Evolutionary conservation across 1,140 invertebrate species (phyloP).

Genomic region (Pseudomyrmex flavicornis): DNA sequence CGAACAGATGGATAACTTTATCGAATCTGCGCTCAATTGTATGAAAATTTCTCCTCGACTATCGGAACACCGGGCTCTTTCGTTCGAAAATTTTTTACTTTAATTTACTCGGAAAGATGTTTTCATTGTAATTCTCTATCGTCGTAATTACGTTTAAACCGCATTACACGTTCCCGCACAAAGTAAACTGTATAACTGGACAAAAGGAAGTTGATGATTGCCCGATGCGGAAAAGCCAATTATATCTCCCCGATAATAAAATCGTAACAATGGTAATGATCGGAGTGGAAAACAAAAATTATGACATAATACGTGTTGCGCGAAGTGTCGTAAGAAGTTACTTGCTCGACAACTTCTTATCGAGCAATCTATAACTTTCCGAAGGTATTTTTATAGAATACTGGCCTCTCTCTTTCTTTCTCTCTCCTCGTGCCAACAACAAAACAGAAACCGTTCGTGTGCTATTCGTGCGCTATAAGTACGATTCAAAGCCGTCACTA

Average conservation of each 20-base stretch:
- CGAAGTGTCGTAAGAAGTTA: slow-evolving; percentile 6
- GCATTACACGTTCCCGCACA: background rate
- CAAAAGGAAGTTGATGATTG: background rate
- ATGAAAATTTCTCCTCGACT: slow-evolving; percentile 33
- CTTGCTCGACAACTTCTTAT: slow-evolving; percentile 14
- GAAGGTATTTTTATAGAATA: slow-evolving; percentile 44
- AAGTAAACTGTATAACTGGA: background rate
- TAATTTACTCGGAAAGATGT: slow-evolving; percentile 25
- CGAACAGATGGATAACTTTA: slow-evolving; percentile 54
- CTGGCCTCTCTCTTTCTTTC: background rate
- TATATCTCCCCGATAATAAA: background rate
- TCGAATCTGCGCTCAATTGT: slow-evolving; percentile 45
- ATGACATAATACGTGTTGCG: background rate
- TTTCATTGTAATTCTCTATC: slow-evolving; percentile 34
- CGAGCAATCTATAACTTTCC: slow-evolving; percentile 51
- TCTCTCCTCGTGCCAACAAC: slow-evolving; percentile 36
- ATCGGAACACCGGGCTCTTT: slow-evolving; percentile 17
- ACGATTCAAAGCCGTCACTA: slow-evolving; percentile 43
- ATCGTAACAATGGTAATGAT: background rate
- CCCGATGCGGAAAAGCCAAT: background rate
- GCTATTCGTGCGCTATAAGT: slow-evolving; percentile 36
- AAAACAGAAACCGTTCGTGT: slow-evolving; percentile 35
- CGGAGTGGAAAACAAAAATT: background rate
- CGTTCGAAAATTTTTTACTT: slow-evolving; percentile 44
- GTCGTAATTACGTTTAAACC: slow-evolving; percentile 24